Conservation (phyloP, 2,888 invertebrate species). For the Hemistola chrysoprasaria region DNA sequence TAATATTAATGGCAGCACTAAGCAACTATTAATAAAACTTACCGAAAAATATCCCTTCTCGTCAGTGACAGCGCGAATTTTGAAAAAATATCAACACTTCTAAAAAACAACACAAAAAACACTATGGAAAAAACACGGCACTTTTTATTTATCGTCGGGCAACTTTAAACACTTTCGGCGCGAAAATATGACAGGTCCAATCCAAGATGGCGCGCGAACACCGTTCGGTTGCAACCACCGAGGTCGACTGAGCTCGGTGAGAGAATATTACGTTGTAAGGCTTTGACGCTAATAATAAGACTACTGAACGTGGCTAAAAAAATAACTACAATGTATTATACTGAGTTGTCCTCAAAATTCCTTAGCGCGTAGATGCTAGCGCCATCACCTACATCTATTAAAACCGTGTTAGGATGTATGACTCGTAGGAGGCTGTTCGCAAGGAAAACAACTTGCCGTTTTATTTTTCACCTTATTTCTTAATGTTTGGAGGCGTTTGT, state of each 20-base stretch:
- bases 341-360: too few species aligned
- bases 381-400: too few species aligned
- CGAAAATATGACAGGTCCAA: conserved; percentile 54
- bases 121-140: conserved; percentile 19
- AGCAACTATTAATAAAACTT: conserved; percentile 28
- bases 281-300: conserved; percentile 45
- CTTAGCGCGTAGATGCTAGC: too few species aligned
- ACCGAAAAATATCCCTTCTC: conserved; percentile 44
- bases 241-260: conserved; percentile 75
- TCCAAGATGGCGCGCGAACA: conserved; percentile 55
- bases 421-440: conserved; percentile 59
- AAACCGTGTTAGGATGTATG: too few species aligned
- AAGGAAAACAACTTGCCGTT: conserved; percentile 68
- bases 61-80: conserved; percentile 46
- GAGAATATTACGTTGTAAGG: conserved; percentile 64
- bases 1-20: conserved; percentile 14
- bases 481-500: conserved; percentile 40
- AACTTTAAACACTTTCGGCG: conserved; percentile 51
- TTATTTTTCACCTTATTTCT: conserved; percentile 42
- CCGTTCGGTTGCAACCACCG: conserved; percentile 57
- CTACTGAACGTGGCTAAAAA: too few species aligned
- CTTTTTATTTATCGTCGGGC: conserved; percentile 18
- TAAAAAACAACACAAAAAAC: conserved; percentile 30
- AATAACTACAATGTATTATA: too few species aligned
- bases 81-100: conserved; percentile 48